Conservation (phyloP, 2,888 invertebrate genomes). For the Aspidiotus rigidus region DNA sequence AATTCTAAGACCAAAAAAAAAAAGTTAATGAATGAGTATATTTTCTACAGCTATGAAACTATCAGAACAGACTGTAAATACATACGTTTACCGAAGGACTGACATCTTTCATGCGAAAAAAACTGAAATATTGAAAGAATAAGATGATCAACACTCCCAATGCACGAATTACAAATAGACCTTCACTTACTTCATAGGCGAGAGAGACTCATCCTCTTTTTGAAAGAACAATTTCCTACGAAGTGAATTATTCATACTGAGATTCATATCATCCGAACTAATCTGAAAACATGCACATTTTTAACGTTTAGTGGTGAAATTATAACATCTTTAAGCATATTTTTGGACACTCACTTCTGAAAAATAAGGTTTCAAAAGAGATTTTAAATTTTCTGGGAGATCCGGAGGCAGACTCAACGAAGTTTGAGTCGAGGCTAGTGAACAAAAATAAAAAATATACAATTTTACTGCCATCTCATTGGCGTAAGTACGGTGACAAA, state of each 20-base stretch:
- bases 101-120: slow-evolving; percentile 4
- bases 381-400: slow-evolving; percentile 55
- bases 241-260: slow-evolving; percentile 31
- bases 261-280: slow-evolving; percentile 32
- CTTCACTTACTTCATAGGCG: slow-evolving; percentile 33
- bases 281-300: slow-evolving; percentile 5
- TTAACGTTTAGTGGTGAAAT: neutral
- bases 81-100: slow-evolving; percentile 20
- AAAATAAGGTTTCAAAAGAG: slow-evolving; percentile 54
- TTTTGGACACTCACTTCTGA: neutral
- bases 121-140: slow-evolving; percentile 16
- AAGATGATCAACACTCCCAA: neutral
- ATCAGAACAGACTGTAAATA: neutral
- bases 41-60: neutral
- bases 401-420: slow-evolving; percentile 54
- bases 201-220: slow-evolving; percentile 33
- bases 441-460: neutral
- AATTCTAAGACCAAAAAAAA: neutral
- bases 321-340: neutral
- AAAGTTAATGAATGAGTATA: neutral
- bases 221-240: slow-evolving; percentile 36
- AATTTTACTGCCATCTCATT: no score
- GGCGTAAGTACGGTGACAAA: no score
- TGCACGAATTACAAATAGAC: no score
- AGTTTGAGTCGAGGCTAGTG: slow-evolving; percentile 56